phyloP scores from a whole-genome alignment of 1,140 invertebrate species.

The Cydia amplana region DNA sequence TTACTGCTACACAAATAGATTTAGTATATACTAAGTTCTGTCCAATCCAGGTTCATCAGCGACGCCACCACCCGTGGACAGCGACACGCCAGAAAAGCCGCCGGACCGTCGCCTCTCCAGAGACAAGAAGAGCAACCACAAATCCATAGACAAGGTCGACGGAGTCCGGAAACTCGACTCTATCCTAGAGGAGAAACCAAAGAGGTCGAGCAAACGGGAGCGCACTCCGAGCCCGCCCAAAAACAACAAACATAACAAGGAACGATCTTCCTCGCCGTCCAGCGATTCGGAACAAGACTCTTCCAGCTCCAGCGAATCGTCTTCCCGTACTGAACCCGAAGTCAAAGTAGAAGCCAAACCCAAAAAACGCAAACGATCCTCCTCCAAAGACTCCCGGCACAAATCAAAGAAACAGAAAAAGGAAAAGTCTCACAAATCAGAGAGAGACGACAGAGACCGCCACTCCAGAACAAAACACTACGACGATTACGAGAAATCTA shows the following conservation, averaged over 20 bases:
- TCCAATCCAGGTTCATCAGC: slow-evolving; percentile 58
- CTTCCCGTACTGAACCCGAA: slow-evolving; percentile 58
- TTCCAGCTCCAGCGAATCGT: slow-evolving; percentile 55
- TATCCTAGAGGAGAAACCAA: slow-evolving; percentile 59
- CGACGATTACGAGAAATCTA: slow-evolving; percentile 47
- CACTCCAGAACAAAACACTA: slow-evolving; percentile 57
- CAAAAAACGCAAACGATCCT: slow-evolving; percentile 69
- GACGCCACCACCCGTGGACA: slow-evolving; percentile 64
- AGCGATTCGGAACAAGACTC: slow-evolving; percentile 64
- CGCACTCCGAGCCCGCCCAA: slow-evolving; percentile 65
- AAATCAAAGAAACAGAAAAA: slow-evolving; percentile 60
- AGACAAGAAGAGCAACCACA: slow-evolving; percentile 61
- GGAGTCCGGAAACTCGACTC: slow-evolving; percentile 52
- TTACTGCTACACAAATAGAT: too few species aligned
- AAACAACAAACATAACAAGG: slow-evolving; percentile 44
- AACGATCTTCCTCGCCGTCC: slow-evolving; percentile 50
- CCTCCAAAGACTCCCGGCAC: slow-evolving; percentile 54
- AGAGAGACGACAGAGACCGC: slow-evolving; percentile 46
- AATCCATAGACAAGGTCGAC: slow-evolving; percentile 57
- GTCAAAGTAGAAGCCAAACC: slow-evolving; percentile 47
- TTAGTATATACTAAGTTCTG: slow-evolving; percentile 1
- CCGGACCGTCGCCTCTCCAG: slow-evolving; percentile 57
- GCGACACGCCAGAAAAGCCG: slow-evolving; percentile 64
- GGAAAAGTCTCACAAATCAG: slow-evolving; percentile 56
- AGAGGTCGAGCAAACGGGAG: slow-evolving; percentile 57